Conservation (phyloP, 1,140 invertebrate species). For the Eriosoma lanigerum region DNA sequence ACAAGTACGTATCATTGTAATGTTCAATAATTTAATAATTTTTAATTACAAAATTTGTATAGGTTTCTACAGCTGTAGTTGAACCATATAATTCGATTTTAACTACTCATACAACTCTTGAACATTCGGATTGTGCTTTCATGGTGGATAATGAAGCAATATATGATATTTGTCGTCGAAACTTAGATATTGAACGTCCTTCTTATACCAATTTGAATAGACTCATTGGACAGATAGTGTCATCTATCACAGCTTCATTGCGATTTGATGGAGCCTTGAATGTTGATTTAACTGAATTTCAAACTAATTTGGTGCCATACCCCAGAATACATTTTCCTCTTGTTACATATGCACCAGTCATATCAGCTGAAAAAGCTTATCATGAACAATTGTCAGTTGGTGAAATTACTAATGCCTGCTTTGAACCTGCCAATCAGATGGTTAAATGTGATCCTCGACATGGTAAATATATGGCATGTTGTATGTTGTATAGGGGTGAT, state of each 20-base stretch:
- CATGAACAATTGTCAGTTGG: conserved; percentile 80
- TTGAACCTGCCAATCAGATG: conserved; percentile 88
- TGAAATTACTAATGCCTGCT: conserved; percentile 87
- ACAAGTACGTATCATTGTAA: conserved; percentile 61
- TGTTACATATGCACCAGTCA: conserved; percentile 80
- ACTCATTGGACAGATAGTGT: conserved; percentile 82
- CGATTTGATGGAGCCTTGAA: conserved; percentile 87
- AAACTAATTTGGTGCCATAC: conserved; percentile 84
- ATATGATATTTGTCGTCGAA: conserved; percentile 87
- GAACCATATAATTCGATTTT: conserved; percentile 88
- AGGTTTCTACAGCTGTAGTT: conserved; percentile 84
- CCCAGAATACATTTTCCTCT: conserved; percentile 82
- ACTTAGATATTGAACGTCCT: conserved; percentile 83
- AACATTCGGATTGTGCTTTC: conserved; percentile 84
- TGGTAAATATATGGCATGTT: conserved; percentile 89
- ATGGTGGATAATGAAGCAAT: conserved; percentile 91
- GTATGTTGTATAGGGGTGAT: conserved; percentile 71
- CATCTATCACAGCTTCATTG: conserved; percentile 83
- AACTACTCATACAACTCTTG: conserved; percentile 76
- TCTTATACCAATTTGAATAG: conserved; percentile 79
- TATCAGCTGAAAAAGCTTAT: conserved; percentile 84
- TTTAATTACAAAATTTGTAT: neutral
- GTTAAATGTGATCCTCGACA: conserved; percentile 88
- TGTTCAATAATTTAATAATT: neutral
- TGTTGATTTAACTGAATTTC: conserved; percentile 88